Conservation (phyloP, 2,888 invertebrate genomes). For the Lasius platythorax region DNA sequence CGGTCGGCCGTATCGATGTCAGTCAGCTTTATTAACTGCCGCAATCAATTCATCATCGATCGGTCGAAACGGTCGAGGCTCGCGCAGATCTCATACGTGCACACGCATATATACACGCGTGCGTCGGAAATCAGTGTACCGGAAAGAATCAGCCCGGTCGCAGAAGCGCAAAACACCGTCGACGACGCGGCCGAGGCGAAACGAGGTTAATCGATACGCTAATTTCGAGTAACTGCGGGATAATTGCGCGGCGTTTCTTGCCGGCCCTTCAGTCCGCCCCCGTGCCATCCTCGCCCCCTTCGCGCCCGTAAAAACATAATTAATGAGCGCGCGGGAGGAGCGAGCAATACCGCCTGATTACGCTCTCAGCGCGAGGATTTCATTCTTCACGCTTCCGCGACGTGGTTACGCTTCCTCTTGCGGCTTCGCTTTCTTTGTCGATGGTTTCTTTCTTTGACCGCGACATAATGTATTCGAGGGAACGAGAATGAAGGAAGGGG, state of each 20-base stretch:
- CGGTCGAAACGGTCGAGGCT: constrained; percentile 19
- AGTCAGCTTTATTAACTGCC: constrained; percentile 31
- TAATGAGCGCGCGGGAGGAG: constrained; percentile 73
- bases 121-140: neutral
- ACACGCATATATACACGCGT: constrained; percentile 23
- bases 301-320: constrained; percentile 71
- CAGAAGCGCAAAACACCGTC: constrained; percentile 29
- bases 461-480: constrained; percentile 46
- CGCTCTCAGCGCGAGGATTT: constrained; percentile 72
- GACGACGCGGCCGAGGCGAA: constrained; percentile 55
- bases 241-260: constrained; percentile 75
- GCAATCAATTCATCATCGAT: constrained; percentile 42
- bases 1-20: constrained; percentile 22
- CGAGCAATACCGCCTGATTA: constrained; percentile 65
- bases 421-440: constrained; percentile 57
- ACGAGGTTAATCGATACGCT: constrained; percentile 79
- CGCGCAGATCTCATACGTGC: constrained; percentile 19
- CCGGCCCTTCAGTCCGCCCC: constrained; percentile 27
- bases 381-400: constrained; percentile 69
- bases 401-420: constrained; percentile 54
- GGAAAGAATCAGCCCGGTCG: constrained; percentile 16
- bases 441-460: constrained; percentile 55
- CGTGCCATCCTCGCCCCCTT: constrained; percentile 28
- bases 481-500: neutral
- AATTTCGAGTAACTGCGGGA: constrained; percentile 77